Percentiles rank a stretch among this genome's conserved stretches.
phyloP scores from a whole-genome alignment of 2,888 invertebrate species.

The Rutpela maculata region DNA sequence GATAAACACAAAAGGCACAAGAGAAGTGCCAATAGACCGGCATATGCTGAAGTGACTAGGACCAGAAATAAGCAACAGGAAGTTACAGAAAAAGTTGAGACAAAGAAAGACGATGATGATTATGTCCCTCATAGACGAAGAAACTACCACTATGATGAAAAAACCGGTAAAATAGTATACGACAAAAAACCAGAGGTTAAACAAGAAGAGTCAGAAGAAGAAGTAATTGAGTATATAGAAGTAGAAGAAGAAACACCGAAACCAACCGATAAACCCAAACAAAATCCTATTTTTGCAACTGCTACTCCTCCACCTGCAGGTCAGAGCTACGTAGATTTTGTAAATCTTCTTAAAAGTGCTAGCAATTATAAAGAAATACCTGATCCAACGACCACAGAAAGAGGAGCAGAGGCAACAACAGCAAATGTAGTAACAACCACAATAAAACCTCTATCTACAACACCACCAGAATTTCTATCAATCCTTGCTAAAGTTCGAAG shows the following conservation, averaged over 20 bases:
- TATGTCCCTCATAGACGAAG: conserved; percentile 70
- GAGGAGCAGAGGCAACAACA: conserved; percentile 54
- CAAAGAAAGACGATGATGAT: conserved; percentile 67
- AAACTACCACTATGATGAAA: conserved; percentile 71
- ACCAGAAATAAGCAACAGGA: conserved; percentile 55
- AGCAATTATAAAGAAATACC: conserved; percentile 66
- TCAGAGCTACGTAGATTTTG: conserved; percentile 67
- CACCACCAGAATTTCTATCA: conserved; percentile 68
- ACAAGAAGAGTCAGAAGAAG: conserved; percentile 59
- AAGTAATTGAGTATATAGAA: conserved; percentile 64
- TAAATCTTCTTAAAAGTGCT: conserved; percentile 65
- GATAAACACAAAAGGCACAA: conserved; percentile 56
- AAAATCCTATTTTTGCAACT: conserved; percentile 59
- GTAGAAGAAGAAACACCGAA: conserved; percentile 52
- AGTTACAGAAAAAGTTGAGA: conserved; percentile 52
- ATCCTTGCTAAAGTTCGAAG: conserved; percentile 66
- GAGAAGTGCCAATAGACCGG: conserved; percentile 61
- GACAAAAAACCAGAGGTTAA: conserved; percentile 58
- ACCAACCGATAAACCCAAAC: conserved; percentile 57
- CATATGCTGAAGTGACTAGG: conserved; percentile 66
- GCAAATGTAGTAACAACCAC: conserved; percentile 58
- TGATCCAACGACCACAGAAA: conserved; percentile 69
- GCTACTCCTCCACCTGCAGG: conserved; percentile 64
- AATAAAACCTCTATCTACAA: conserved; percentile 59
- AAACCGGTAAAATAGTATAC: conserved; percentile 69